phyloP scores from a whole-genome alignment of 2,113 vertebrate genomes.

The Seriola rivoliana region DNA sequence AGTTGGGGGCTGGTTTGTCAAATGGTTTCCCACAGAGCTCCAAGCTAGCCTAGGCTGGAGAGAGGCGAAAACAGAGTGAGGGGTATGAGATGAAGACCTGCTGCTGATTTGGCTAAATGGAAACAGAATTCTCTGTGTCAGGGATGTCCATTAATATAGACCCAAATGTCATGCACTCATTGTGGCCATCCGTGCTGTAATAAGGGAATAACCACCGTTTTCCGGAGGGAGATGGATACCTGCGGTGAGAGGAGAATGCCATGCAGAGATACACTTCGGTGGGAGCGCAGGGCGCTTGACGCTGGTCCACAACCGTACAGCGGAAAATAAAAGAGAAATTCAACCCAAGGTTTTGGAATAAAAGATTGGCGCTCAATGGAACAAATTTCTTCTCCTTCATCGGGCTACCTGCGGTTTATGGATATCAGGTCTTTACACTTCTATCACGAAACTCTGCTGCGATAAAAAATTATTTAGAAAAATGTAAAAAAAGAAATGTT shows the following conservation, averaged over 20 bases:
- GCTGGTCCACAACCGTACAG: conserved; percentile 43
- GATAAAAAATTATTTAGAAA: conserved; percentile 45
- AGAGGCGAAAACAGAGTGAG: conserved; percentile 46
- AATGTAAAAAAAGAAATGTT: background rate
- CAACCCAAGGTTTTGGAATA: conserved; percentile 86
- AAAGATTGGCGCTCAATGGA: conserved; percentile 85
- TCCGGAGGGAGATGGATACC: conserved; percentile 68
- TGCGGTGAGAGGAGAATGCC: conserved; percentile 67
- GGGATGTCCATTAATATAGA: conserved; percentile 57
- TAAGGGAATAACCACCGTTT: conserved; percentile 49
- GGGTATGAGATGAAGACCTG: conserved; percentile 56
- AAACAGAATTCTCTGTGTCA: conserved; percentile 36
- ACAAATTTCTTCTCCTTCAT: conserved; percentile 83
- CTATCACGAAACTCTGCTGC: conserved; percentile 53
- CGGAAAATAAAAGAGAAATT: conserved; percentile 82
- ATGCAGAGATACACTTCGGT: conserved; percentile 43
- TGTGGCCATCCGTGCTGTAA: conserved; percentile 38
- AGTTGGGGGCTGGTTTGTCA: conserved; percentile 82
- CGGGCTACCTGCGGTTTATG: conserved; percentile 89
- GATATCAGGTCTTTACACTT: conserved; percentile 84
- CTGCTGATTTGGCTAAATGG: conserved; percentile 52
- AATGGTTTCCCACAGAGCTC: conserved; percentile 80
- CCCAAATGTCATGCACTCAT: conserved; percentile 46
- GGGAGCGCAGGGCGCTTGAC: conserved; percentile 36
- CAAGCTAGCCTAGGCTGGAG: conserved; percentile 67